Evolutionary conservation across 2,888 invertebrate genomes (phyloP), one percentile per base, ranked within the genome.

Genomic region (Eurois occulta): DNA sequence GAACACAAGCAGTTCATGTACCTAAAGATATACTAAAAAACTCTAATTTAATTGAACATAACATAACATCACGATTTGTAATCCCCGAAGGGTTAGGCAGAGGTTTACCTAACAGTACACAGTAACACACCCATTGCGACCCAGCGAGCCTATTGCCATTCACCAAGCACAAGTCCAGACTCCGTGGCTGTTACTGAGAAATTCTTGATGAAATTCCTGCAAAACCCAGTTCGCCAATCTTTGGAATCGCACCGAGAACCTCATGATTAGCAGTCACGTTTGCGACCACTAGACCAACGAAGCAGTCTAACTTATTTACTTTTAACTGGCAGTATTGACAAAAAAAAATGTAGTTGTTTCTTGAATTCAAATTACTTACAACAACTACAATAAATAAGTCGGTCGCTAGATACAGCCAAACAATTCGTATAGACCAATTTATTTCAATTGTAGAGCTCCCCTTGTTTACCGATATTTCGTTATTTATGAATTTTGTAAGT

Each of bases 391-490:
- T 28, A 58, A 58, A 28, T 28, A 58, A 28, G 58, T 58, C 28
- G 16, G 58, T 58, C 28, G 28, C 58, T 7, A 58, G 58, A 28
- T 58, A 58, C 21, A 21, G 28, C 38, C n/a, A 69, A 38, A 38
- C 55, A 64, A 43, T 18, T 43, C 43, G 18, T 18, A 32, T 58
- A 24, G 24, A 43, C 43, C 24, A 71, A 16, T 43, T 71, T 43
- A 16, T 43, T 71, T 43, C 43, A 11, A 5, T 35, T 64, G 10
- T 41, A 41, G 41, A 60, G 28, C 32, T 21, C n/a, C 66, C 35
- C 35, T 67, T 67, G 72, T 72, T 72, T 72, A 48, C 38, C 21
- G 28, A 28, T 72, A 24, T 48, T 38, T 28, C 35, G 67, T 67
- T 46, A 48, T 67, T 67, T 72, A 72, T 67, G 21, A 46, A 35